Percentiles rank a stretch among this genome's conserved stretches.
These are phyloP conservation scores for Limnothrissa miodon DNA, from an alignment of 2,113 vertebrate genomes.

Conservation along the genomic window DNA sequence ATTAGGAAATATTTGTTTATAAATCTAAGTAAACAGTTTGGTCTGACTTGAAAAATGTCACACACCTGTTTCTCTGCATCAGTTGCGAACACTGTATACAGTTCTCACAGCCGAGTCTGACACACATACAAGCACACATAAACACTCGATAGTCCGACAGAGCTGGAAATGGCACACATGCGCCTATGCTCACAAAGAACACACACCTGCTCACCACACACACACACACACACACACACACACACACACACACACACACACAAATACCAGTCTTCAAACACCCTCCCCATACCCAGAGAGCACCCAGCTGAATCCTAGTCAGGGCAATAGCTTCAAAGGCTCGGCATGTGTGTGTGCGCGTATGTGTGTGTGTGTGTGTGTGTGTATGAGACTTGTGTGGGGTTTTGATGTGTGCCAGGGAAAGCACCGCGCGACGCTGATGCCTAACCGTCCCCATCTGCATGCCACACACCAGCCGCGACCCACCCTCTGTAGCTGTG, in stretches of 20 bases:
- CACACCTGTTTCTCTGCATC: slow-evolving; percentile 13
- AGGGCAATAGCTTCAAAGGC: slow-evolving; percentile 29
- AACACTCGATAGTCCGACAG: background rate
- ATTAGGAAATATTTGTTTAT: slow-evolving; percentile 8
- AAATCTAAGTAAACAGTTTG: slow-evolving; percentile 10
- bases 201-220: slow-evolving; percentile 3
- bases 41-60: slow-evolving; percentile 14
- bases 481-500: slow-evolving; percentile 26
- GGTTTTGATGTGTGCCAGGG: slow-evolving; percentile 22
- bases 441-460: slow-evolving; percentile 41
- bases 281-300: background rate
- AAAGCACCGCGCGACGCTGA: background rate
- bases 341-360: slow-evolving; percentile 19
- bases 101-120: background rate
- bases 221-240: slow-evolving; percentile 11
- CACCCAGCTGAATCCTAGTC: slow-evolving; percentile 23
- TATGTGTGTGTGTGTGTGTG: slow-evolving; percentile 31
- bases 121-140: background rate
- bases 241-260: background rate
- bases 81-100: slow-evolving; percentile 7
- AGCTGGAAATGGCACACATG: slow-evolving; percentile 9
- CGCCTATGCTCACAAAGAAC: slow-evolving; percentile 8
- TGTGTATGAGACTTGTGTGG: slow-evolving; percentile 19
- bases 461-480: slow-evolving; percentile 20
- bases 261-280: background rate